These are phyloP conservation scores for Colletes gigas DNA, from an alignment of 1,140 invertebrate genomes.

Conservation along the genomic window DNA sequence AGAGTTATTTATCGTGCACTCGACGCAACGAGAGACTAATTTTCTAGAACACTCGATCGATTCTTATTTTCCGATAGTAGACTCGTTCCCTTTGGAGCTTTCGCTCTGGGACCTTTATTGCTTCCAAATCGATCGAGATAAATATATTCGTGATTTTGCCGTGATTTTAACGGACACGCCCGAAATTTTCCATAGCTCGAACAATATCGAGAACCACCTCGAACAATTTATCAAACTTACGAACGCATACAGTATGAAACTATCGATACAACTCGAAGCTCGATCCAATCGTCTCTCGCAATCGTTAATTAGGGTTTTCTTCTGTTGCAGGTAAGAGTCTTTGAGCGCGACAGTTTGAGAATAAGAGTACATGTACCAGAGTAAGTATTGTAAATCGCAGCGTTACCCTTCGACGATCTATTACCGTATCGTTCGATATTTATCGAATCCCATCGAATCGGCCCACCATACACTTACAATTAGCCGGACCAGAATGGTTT, in stretches of 20 bases:
- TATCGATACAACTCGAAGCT: no score
- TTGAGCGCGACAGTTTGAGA: background rate
- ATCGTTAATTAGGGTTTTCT: background rate
- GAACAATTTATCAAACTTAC: no score
- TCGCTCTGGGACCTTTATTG: background rate
- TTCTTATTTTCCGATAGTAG: background rate
- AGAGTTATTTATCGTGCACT: constrained; percentile 3
- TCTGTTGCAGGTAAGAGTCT: background rate
- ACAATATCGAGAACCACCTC: no score
- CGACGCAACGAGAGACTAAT: background rate
- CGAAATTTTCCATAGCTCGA: no score
- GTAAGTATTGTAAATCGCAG: background rate
- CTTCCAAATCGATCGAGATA: background rate
- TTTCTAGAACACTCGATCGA: constrained; percentile 5
- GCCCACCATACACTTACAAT: background rate
- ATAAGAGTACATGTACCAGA: background rate
- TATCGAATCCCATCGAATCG: background rate
- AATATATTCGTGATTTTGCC: background rate
- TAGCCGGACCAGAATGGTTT: background rate
- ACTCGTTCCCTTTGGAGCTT: no score
- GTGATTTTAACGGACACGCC: no score
- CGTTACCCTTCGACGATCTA: background rate
- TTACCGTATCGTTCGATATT: background rate
- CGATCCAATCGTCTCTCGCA: background rate
- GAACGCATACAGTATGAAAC: no score